These are phyloP conservation scores for Phaethon lepturus DNA, from an alignment of 2,113 vertebrate genomes.

Conservation along the genomic window DNA sequence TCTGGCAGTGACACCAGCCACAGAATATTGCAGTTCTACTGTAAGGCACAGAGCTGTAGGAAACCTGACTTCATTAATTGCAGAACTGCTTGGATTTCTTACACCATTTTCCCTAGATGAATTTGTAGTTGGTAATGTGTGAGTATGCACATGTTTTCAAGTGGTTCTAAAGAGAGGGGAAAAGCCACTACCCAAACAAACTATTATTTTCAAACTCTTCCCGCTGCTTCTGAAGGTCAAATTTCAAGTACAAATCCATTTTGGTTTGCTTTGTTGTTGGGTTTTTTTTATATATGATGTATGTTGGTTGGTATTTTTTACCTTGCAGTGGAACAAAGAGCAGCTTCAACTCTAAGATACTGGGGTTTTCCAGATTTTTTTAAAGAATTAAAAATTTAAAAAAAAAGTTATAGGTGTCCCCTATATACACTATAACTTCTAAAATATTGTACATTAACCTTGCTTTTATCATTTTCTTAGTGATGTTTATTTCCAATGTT, in stretches of 20 bases:
- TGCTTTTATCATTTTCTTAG: background rate
- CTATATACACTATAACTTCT: background rate
- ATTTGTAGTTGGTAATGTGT: background rate
- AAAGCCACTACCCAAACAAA: background rate
- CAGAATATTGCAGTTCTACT: background rate
- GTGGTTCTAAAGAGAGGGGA: background rate
- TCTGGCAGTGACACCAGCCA: background rate
- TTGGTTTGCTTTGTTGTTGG: background rate
- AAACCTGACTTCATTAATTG: background rate
- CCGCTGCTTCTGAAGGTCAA: background rate
- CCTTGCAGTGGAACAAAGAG: conserved; percentile 15
- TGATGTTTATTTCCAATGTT: background rate
- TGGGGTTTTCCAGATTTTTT: background rate
- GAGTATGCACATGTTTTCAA: background rate
- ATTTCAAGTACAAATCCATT: conserved; percentile 29
- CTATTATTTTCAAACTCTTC: conserved; percentile 22
- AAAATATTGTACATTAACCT: background rate
- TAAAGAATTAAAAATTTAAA: background rate
- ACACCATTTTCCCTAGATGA: background rate
- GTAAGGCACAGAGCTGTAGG: background rate
- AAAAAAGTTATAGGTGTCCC: background rate
- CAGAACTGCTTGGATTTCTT: background rate
- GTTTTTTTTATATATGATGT: background rate
- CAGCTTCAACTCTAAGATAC: background rate
- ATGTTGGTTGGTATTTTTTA: conserved; percentile 26